These are phyloP conservation scores for Ctenochaetus hawaiiensis DNA, from an alignment of 2,797 vertebrate genomes.

Conservation along the genomic window DNA sequence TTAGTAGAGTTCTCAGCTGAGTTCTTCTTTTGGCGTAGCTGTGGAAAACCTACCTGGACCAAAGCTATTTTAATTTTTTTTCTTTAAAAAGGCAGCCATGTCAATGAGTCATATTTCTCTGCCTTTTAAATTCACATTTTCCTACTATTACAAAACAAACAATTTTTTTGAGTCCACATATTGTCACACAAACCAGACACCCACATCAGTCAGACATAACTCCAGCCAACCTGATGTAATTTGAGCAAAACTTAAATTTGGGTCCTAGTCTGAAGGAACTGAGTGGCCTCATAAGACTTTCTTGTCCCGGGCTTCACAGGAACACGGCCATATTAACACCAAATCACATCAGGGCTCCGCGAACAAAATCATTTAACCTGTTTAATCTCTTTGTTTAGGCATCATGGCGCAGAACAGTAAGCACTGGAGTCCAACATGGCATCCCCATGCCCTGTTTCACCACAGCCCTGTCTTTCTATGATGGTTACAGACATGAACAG, in stretches of 20 bases:
- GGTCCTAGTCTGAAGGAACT: neutral
- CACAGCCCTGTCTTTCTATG: constrained; percentile 96
- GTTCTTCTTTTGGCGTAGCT: neutral
- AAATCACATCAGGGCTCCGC: neutral
- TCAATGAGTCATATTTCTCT: neutral
- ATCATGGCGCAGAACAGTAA: constrained; percentile 92
- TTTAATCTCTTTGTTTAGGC: constrained; percentile 78
- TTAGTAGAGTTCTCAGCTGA: neutral
- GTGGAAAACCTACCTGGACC: no score
- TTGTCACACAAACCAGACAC: no score
- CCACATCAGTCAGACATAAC: neutral
- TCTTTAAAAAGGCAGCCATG: no score
- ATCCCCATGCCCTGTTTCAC: constrained; percentile 99
- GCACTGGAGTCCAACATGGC: constrained; percentile 91
- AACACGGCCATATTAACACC: neutral
- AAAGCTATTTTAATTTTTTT: no score
- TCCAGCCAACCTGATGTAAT: neutral
- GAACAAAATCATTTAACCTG: neutral
- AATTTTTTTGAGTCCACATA: neutral
- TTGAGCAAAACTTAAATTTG: neutral
- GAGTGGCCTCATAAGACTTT: neutral
- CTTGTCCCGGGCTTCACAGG: neutral
- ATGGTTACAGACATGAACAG: constrained; percentile 92
- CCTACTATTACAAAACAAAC: no score
- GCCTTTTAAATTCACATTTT: neutral